Base-by-base conservation (phyloP, 2,113 vertebrate species). In the Oenanthe melanoleuca region DNA sequence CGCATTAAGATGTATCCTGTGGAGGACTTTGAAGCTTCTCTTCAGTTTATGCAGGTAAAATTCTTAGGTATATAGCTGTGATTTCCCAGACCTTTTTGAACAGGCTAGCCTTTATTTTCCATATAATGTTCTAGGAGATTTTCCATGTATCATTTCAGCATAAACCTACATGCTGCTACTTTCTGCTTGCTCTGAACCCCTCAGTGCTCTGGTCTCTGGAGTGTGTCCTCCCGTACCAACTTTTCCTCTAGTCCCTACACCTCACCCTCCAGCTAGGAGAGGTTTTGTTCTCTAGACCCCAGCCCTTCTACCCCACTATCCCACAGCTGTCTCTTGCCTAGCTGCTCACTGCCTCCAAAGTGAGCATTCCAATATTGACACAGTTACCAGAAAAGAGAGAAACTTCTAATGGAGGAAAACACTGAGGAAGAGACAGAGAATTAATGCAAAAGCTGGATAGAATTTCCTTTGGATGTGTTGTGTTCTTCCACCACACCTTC, bases 1-100 rank as follows among this genome's bases (percentile, higher is more conserved):
- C 98, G 99, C 79, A 99, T 99, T 92, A 99, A 99, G 98, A 99
- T 99, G 99, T 99, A 99, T 95, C 99, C 99, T 1, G 99, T 99
- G 93, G 99, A 99, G 88, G 99, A 99, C 97, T 99, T 99, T 61
- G 99, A 99, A 97, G 99, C 99, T 38, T 99, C 99, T 86, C 99
- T 99, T 96, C 99, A 99, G 98, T 99, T 99, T 96, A 99, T 99
- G 99, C 99, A 99, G 99, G 99, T 99, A 98, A 96, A 52, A 56
- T 66, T 74, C 67, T 70, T 25, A 52, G 42, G 12, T 33, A 19
- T 40, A 2, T 38, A 77, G 37, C 25, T 86, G 20, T 56, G 15
- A 5, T 65, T 77, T 71, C 47, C 44, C 37, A 57, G 37, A 33
- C 28, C 8, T 91, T 71, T 85, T n/a, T 89, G 57, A 90, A 69